A percentile compares a stretch with the other conserved stretches of the same genome.
Evolutionary conservation across 2,797 vertebrate genomes (phyloP).

Genomic region (Momotus momota): DNA sequence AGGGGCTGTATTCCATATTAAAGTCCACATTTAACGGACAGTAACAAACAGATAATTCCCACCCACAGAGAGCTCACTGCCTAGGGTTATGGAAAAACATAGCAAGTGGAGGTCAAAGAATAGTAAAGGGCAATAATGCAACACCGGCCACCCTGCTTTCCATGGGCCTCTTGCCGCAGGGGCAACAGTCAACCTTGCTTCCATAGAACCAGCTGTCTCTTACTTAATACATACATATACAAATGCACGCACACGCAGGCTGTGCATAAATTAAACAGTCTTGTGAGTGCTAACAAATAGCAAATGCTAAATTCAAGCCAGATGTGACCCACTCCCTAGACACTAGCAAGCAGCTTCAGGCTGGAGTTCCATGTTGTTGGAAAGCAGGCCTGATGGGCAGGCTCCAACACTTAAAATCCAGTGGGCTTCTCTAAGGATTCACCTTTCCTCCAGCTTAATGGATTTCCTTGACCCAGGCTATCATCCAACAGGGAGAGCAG

Average conservation of each 20-base stretch:
- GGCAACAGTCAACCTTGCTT: constrained; percentile 43
- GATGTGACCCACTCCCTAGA: not conserved
- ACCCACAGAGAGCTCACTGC: constrained; percentile 17
- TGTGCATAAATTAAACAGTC: constrained; percentile 7
- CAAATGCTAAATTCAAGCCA: constrained; percentile 46
- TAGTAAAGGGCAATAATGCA: constrained; percentile 37
- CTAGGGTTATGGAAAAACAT: constrained; percentile 66
- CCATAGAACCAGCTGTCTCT: constrained; percentile 31
- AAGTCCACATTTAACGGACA: constrained; percentile 13
- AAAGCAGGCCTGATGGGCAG: not conserved
- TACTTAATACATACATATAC: not conserved
- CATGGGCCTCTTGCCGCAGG: constrained; percentile 38
- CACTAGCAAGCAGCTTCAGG: not conserved
- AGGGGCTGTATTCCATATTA: not conserved
- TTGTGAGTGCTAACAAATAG: constrained; percentile 13
- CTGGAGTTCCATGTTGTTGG: not conserved
- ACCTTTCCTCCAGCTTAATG: not conserved
- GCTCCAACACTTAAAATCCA: not conserved
- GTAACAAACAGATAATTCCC: constrained; percentile 36
- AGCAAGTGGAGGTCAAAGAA: constrained; percentile 52
- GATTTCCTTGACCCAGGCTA: not conserved
- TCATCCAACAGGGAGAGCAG: not conserved
- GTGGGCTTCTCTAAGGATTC: not conserved
- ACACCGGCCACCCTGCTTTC: constrained; percentile 22
- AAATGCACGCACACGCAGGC: not conserved